Conservation (phyloP, 1,140 invertebrate species). For the Rhagoletis zephyria region DNA sequence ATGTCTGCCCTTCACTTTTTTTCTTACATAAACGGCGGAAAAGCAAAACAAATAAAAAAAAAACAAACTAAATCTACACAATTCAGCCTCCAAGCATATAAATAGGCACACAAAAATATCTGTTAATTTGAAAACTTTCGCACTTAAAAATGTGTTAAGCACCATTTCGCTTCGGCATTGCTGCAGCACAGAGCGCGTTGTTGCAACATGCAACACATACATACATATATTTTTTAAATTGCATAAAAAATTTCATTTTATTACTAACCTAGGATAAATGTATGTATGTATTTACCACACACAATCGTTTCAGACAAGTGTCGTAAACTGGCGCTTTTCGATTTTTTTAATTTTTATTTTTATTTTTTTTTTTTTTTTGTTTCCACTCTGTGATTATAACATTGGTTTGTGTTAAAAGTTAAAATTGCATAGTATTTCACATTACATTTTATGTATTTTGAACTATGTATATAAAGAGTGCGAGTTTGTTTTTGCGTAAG, state of each 20-base stretch:
- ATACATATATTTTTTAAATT: not conserved
- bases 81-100: not conserved
- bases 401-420: slow-evolving; percentile 15
- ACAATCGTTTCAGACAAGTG: not conserved
- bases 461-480: not conserved
- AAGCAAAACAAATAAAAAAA: not conserved
- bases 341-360: not conserved
- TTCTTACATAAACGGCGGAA: not conserved
- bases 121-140: slow-evolving; percentile 21
- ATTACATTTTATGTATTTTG: not conserved
- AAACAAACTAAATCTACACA: not conserved
- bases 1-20: slow-evolving; percentile 26
- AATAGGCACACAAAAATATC: not conserved
- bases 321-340: not conserved
- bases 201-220: not conserved
- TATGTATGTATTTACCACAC: not conserved
- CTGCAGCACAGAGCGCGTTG: not conserved
- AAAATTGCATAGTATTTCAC: not conserved
- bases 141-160: slow-evolving; percentile 45
- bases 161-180: slow-evolving; percentile 12
- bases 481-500: slow-evolving; percentile 23
- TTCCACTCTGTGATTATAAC: not conserved
- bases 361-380: not conserved
- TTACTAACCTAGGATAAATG: not conserved
- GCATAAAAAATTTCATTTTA: not conserved